Base-by-base conservation (phyloP, 2,888 invertebrate genomes). In the Eupithecia tripunctaria region DNA sequence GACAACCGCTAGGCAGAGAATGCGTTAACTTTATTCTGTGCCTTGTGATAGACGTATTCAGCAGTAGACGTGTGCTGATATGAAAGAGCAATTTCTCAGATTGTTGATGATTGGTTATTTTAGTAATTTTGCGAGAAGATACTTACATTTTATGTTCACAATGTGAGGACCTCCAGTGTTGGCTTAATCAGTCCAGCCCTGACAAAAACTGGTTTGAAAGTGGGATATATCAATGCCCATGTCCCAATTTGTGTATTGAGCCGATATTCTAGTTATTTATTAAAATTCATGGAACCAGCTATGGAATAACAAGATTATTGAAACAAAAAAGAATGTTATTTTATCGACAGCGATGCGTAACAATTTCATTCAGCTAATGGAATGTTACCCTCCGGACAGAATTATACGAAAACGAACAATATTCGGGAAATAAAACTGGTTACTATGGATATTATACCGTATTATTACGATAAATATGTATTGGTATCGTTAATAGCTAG, bases 281-380 rank as follows among this genome's bases (percentile, higher is more conserved):
- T 63, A 36, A 63, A 56, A 63, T 63, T 63, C 32, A 18, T n/a
- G 18, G 21, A 63, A 56, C 21, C 56, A 56, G 56, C 60, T 60
- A 60, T 60, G 25, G 36, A 38, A 64, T 64, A 64, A 38, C 64
- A 64, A 64, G 32, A 38, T 64, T 36, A 64, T 64, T 67, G 32
- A 67, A 56, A 67, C 67, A 67, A 67, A 66, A 65, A 51, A 47
- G 64, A 67, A 70, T 38, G 65, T 65, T 70, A 63, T 69, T 70
- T 38, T 65, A 41, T 70, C 56, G 64, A 65, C 70, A 66, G 41
- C 41, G 59, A 43, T 67, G 59, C 43, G 47, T 63, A 47, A 25
- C 63, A 64, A 74, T 71, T 68, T 71, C 60, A 74, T 71, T 71
- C 68, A 51, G 27, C 18, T 68, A 71, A 66, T 68, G 62, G 71